phyloP scores from a whole-genome alignment of 2,113 vertebrate genomes.

The Microtus ochrogaster region DNA sequence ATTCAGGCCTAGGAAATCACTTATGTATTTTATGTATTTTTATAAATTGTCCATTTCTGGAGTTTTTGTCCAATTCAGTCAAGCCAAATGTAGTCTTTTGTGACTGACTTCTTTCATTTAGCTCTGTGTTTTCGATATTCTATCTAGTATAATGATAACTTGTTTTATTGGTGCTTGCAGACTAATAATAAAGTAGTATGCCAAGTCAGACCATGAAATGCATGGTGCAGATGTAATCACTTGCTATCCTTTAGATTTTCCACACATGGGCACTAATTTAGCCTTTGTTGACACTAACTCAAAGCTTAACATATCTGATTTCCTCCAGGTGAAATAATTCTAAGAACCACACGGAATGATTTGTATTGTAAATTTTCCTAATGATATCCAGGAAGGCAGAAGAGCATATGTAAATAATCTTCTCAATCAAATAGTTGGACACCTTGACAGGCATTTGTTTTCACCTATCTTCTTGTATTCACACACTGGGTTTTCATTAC shows the following conservation, averaged over 20 bases:
- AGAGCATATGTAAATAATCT: not conserved
- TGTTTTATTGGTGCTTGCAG: not conserved
- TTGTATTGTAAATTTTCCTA: not conserved
- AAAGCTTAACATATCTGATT: not conserved
- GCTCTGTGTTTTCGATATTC: not conserved
- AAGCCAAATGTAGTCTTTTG: not conserved
- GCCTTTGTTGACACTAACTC: not conserved
- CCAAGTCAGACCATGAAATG: not conserved
- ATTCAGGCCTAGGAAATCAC: not conserved
- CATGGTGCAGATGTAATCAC: not conserved
- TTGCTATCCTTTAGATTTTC: not conserved
- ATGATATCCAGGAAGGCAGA: not conserved
- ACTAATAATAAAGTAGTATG: not conserved
- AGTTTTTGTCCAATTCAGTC: not conserved
- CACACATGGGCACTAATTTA: not conserved
- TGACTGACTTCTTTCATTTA: slow-evolving; percentile 40
- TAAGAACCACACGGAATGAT: not conserved
- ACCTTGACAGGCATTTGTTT: not conserved
- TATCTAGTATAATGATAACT: not conserved
- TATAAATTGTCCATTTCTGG: not conserved
- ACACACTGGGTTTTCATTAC: not conserved
- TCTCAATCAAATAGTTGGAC: not conserved
- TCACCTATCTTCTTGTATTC: not conserved
- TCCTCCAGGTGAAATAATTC: not conserved
- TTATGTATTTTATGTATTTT: not conserved